Base-by-base conservation (phyloP, 1,140 invertebrate species). In the Brachionus sp. region DNA sequence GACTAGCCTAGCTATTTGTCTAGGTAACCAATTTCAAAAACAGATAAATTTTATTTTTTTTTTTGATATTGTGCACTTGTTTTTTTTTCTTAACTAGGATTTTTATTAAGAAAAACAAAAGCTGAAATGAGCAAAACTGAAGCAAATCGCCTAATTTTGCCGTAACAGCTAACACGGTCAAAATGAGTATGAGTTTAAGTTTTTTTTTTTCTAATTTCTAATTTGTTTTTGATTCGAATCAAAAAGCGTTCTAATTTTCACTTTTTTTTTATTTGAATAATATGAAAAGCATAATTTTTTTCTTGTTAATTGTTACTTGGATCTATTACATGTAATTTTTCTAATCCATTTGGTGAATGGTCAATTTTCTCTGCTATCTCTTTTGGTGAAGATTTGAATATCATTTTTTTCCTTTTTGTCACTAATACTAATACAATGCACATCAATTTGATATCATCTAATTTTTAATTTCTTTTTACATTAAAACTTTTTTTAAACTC, bases 381-480 rank as follows among this genome's bases (percentile, higher is more conserved):
- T 57, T 19, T 23, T 57, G 50, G 50, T 57, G 50, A 57, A 57
- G 19, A 19, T 57, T 57, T 57, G 50, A 57, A 57, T 57, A 19
- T 57, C 50, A 57, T 57, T 19, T 50, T 57, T 57, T 57, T n/a
- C 19, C 50, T 19, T 50, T 57, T 57, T 57, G 50, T 57, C 50
- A 57, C 50, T 7, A 57, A 57, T 19, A 57, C 50, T 7, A 57
- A 57, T 19, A 57, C 9, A 57, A 57, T 57, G 50, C 50, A 57
- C 50, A 57, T 57, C 50, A 57, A 57, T 57, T 57, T 57, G 16
- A 57, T 57, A 57, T 57, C 50, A 57, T 57, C 50, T 57, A 57
- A 57, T 57, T 57, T 57, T 57, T 57, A 57, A 57, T 53, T 57
- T 57, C n/a, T 57, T 57, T 57, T 57, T 57, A 57, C 5, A 57